Evolutionary conservation across 2,797 vertebrate species (phyloP).

Genomic region (Pseudopleuronectes americanus): DNA sequence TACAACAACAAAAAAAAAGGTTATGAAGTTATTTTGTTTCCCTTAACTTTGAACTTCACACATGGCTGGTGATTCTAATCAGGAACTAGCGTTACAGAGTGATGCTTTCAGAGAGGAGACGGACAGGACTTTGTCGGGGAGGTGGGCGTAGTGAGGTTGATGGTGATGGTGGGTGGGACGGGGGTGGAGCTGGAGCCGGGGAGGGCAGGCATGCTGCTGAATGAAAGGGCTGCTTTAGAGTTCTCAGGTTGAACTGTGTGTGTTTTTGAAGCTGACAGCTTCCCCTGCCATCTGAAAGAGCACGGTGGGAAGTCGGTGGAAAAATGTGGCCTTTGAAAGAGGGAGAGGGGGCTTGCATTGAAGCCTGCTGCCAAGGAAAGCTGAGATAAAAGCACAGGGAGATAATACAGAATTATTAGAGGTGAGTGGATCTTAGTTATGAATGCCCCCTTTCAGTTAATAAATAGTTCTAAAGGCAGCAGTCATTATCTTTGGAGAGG

Average conservation of each 20-base stretch:
- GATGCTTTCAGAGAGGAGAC: conserved; percentile 33
- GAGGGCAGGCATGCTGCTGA: conserved; percentile 20
- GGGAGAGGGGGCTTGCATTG: conserved; percentile 40
- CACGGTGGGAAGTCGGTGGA: conserved; percentile 53
- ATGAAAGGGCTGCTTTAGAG: conserved; percentile 69
- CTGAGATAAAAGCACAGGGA: conserved; percentile 64
- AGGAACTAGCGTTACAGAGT: conserved; percentile 76
- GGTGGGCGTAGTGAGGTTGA: background rate
- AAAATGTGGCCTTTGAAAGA: conserved; percentile 61
- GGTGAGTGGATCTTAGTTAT: conserved; percentile 30
- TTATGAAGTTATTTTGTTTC: conserved; percentile 73
- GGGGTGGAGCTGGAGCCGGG: conserved; percentile 8
- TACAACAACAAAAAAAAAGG: conserved; percentile 43
- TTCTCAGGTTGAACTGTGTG: conserved; percentile 61
- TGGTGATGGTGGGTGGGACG: conserved; percentile 16
- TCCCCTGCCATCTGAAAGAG: conserved; percentile 66
- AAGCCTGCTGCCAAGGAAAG: conserved; percentile 58
- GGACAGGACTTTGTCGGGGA: background rate
- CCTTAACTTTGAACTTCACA: conserved; percentile 72
- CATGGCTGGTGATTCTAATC: conserved; percentile 77
- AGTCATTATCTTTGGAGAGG: conserved; percentile 16
- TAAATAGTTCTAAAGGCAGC: conserved; percentile 25
- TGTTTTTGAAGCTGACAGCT: conserved; percentile 78
- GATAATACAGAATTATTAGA: conserved; percentile 48
- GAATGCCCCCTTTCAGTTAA: conserved; percentile 17